Conservation (phyloP, 2,113 vertebrate species). For the Nanorana parkeri region DNA sequence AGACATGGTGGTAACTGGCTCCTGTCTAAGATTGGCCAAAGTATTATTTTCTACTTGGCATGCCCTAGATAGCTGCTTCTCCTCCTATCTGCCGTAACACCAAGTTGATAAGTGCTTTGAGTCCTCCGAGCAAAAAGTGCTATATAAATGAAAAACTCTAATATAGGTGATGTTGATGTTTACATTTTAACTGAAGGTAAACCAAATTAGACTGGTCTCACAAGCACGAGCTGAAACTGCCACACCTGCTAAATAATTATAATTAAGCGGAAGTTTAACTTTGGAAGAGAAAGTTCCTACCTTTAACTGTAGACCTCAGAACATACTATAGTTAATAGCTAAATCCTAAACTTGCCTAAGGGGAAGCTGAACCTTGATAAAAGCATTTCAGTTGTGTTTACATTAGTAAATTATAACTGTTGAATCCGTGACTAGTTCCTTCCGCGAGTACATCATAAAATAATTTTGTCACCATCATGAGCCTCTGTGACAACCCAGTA, state of each 20-base stretch:
- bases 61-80: too few relatives aligned
- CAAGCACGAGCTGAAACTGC: slow-evolving; percentile 16
- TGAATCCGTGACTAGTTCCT: slow-evolving; percentile 10
- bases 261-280: slow-evolving; percentile 43
- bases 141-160: slow-evolving; percentile 11
- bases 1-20: too few relatives aligned
- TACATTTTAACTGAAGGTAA: slow-evolving; percentile 21
- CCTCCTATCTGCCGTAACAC: too few relatives aligned
- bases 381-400: slow-evolving; percentile 12
- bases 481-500: neutral
- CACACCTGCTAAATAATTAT: slow-evolving; percentile 53
- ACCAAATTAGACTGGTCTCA: slow-evolving; percentile 7
- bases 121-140: too few relatives aligned
- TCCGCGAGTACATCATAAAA: neutral
- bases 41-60: too few relatives aligned
- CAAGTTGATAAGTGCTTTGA: too few relatives aligned
- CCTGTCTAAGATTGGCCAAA: too few relatives aligned
- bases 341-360: slow-evolving; percentile 2
- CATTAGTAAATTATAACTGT: slow-evolving; percentile 16
- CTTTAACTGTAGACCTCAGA: slow-evolving; percentile 38
- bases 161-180: slow-evolving; percentile 3
- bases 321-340: slow-evolving; percentile 15
- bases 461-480: slow-evolving; percentile 2
- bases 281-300: slow-evolving; percentile 29
- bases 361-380: slow-evolving; percentile 22